Base-by-base conservation (phyloP, 2,888 invertebrate genomes). In the Eupithecia exiguata region DNA sequence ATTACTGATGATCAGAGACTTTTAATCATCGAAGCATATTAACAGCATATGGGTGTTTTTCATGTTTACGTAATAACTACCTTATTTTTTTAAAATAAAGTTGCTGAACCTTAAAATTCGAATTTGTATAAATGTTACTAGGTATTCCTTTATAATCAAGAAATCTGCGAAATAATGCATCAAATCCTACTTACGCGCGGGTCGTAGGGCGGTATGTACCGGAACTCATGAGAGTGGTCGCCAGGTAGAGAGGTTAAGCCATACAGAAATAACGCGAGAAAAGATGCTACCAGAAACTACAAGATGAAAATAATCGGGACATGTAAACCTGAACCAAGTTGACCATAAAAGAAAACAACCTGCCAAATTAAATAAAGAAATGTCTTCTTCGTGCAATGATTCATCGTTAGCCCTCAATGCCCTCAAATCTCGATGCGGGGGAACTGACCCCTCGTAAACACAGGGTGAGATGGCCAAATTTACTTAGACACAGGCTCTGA, bases 391-490 rank as follows among this genome's bases (percentile, higher is more conserved):
- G 79, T 87, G 83, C 76, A 69, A 91, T 93, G 90, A 92, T 91
- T 93, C 91, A 92, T 89, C 85, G 91, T 90, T 88, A 89, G 88
- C 89, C 86, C 91, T 89, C 89, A 90, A 93, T 89, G 88, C 89
- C 86, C 91, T 89, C 89, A 90, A 93, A 93, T 93, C 92, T 90
- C 89, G 90, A 90, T 89, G 88, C 78, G 77, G 85, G 87, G 88
- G 82, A 80, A 83, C 71, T 76, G 89, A 87, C 89, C 92, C 92
- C 91, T 93, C 91, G 90, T 92, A 91, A 92, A 90, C 89, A 88
- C 84, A 88, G 92, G 90, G 87, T 84, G 92, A 89, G 92, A 93
- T 92, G 93, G 88, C 92, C 94, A 93, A 93, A 94, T 93, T 94
- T 93, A 93, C 93, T 94, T 93, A 93, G 91, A 92, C 90, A 88